Evolutionary conservation across 2,797 vertebrate genomes (phyloP), one percentile per base, ranked within the genome.

Genomic region (Bradypodion ventrale): DNA sequence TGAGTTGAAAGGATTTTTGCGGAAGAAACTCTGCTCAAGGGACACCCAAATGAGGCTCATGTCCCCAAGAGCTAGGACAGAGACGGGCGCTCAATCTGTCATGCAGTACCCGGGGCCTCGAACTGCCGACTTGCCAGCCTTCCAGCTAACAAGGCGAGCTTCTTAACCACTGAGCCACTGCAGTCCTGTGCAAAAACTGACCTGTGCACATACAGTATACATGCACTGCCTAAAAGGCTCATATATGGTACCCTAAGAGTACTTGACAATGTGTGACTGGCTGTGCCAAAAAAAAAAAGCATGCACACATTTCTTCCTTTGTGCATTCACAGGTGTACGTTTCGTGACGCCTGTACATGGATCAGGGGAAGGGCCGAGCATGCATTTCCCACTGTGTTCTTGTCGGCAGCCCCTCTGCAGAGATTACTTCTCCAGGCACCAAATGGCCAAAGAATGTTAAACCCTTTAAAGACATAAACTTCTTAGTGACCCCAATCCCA

Each of bases 391-490:
- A 69, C 40, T n/a, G 37, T 66, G 37, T 63, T 46, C 5, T 23
- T 52, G 46, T n/a, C 77, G 59, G 44, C 46, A 46, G 62, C 70
- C 77, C 76, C 63, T 79, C 72, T 5, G 25, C 2, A 56, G 86
- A 80, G 77, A 83, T 84, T 84, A 84, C 59, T 37, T 80, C 37
- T 70, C 78, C 74, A 81, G 74, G 82, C 86, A 77, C 82, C 78
- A 87, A 80, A 69, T 66, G 78, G 73, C 66, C 44, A 72, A 80
- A 81, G 78, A 87, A 84, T 84, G 78, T 87, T 84, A 83, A 85
- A 85, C 44, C 73, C 46, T 56, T 81, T 84, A 69, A 62, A 76
- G 81, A 80, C 77, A 80, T 83, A 83, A 79, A 78, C 86, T 81
- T 75, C 65, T 66, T 73, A 83, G 84, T 82, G 84, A 85, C 84